Percentiles rank a stretch among this genome's conserved stretches.
Evolutionary conservation across 2,113 vertebrate species (phyloP).

Genomic region (Craseonycteris thonglongyai): DNA sequence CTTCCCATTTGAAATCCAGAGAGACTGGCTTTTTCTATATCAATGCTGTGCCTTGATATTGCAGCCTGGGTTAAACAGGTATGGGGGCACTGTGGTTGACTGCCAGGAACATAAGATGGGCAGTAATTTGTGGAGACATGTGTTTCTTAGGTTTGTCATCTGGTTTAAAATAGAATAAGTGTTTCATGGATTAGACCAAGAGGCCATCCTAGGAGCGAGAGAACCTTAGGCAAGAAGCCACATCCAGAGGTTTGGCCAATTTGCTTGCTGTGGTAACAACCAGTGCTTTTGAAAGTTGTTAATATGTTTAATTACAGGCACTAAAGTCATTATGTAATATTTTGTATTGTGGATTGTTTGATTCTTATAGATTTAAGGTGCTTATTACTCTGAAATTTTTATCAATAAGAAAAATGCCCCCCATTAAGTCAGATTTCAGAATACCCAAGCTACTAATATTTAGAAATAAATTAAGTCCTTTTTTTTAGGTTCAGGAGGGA

Average conservation of each 20-base stretch:
- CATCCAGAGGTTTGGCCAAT: neutral
- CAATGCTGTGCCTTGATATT: neutral
- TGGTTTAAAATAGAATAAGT: neutral
- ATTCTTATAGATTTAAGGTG: neutral
- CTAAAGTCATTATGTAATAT: neutral
- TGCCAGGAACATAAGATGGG: neutral
- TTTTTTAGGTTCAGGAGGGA: neutral
- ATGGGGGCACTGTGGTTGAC: fast-evolving
- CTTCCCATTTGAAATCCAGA: neutral
- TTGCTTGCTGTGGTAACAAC: neutral
- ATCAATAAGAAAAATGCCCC: neutral
- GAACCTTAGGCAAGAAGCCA: neutral
- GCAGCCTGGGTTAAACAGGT: neutral
- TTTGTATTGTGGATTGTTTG: neutral
- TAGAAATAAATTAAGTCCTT: neutral
- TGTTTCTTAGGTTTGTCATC: neutral
- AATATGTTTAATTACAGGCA: neutral
- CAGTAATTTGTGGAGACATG: no score
- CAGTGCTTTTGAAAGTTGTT: neutral
- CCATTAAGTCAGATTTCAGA: neutral
- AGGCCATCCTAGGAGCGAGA: neutral
- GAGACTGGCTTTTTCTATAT: neutral
- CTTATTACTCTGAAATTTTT: neutral
- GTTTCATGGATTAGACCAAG: neutral
- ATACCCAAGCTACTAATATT: neutral